Conservation (phyloP, 2,113 vertebrate species). For the Pholis gunnellus region DNA sequence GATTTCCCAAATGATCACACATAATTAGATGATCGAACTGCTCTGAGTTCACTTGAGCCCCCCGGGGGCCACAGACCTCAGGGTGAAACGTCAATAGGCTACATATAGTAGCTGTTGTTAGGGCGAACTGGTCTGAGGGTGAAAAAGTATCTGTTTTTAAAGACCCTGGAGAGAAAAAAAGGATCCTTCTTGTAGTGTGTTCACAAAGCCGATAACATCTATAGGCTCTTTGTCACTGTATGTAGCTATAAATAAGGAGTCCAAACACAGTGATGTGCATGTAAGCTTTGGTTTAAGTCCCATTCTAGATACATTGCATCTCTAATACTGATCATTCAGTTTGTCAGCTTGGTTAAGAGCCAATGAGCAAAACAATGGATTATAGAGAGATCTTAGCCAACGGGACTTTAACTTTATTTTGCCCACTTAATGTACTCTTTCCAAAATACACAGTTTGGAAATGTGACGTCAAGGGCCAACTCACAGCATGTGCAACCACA, state of each 20-base stretch:
- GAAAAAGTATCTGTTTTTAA: conserved; percentile 16
- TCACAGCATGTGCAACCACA: conserved; percentile 41
- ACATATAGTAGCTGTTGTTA: conserved; percentile 47
- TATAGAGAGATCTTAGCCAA: background rate
- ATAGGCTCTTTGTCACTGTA: background rate
- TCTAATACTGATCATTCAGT: background rate
- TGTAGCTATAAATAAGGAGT: background rate
- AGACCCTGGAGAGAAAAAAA: background rate
- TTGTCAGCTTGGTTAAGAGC: background rate
- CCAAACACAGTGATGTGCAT: background rate
- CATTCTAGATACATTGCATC: background rate
- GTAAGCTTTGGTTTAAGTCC: background rate
- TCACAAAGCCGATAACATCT: conserved; percentile 8
- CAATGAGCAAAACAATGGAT: background rate
- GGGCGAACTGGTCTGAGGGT: conserved; percentile 1
- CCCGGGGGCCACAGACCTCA: conserved; percentile 26
- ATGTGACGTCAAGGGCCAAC: conserved; percentile 42
- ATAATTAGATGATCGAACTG: conserved; percentile 56
- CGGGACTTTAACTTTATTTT: conserved; percentile 24
- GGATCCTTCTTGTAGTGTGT: background rate
- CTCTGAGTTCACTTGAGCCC: conserved; percentile 23
- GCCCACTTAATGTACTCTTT: conserved; percentile 27
- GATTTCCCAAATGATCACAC: conserved; percentile 47
- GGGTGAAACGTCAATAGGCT: conserved; percentile 23
- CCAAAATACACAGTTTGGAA: conserved; percentile 38